phyloP scores from a whole-genome alignment of 2,888 invertebrate genomes.

The Mythimna albipuncta region DNA sequence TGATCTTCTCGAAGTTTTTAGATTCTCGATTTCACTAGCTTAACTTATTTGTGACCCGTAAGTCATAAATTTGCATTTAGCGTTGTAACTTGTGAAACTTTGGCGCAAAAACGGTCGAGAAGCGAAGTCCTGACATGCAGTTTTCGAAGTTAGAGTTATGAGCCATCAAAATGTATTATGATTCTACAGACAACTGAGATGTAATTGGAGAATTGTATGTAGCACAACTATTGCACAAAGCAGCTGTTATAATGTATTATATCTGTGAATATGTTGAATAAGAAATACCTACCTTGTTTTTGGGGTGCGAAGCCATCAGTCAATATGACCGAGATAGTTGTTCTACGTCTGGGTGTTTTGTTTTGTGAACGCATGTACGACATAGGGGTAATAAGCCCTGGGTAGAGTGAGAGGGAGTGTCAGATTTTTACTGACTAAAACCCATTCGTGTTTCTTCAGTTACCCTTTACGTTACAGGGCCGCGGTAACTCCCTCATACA shows the following conservation, averaged over 20 bases:
- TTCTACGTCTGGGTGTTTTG: no score
- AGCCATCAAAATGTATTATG: slow-evolving; percentile 27
- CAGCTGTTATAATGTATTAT: background rate
- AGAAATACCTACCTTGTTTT: background rate
- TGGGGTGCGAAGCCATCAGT: no score
- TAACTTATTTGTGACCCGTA: slow-evolving; percentile 32
- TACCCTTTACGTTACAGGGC: no score
- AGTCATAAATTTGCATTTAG: slow-evolving; percentile 46
- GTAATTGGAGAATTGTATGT: background rate
- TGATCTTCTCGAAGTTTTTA: slow-evolving; percentile 7
- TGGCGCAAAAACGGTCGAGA: slow-evolving; percentile 38
- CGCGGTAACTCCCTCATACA: no score
- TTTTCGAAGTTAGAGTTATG: slow-evolving; percentile 47
- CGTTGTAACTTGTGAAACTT: slow-evolving; percentile 41
- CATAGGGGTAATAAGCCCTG: no score
- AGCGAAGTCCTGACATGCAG: slow-evolving; percentile 44
- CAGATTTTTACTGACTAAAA: no score
- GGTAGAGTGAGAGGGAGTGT: no score
- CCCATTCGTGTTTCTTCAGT: no score
- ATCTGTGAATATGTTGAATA: background rate
- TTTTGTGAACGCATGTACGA: no score
- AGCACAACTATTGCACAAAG: background rate
- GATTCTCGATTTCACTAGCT: slow-evolving; percentile 17
- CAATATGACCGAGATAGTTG: no score
- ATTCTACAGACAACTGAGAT: slow-evolving; percentile 23